Base-by-base conservation (phyloP, 53 echinoderm and acorn worm genomes). In the Antedon mediterranea region DNA sequence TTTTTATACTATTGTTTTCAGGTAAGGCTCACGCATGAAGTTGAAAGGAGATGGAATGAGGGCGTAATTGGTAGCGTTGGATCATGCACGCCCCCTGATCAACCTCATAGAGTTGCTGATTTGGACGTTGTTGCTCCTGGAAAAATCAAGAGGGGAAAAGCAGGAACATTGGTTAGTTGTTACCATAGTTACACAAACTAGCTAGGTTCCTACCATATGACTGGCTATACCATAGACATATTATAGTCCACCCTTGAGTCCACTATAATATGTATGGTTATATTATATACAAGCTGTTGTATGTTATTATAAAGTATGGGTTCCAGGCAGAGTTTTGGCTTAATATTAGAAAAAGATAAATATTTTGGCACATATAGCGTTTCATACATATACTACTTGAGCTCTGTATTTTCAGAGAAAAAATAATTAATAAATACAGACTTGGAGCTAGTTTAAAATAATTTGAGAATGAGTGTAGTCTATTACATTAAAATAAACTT, bases 141-240 rank as follows among this genome's bases (percentile, higher is more conserved):
- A 20, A 90, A 90, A 43, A 93, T 90, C 43, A 93, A 93, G 75
- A 84, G 90, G 78, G 93, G 93, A 30, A 93, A 88, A 79, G 90
- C 83, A 13, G 93, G 93, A 7, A 93, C 93, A 14, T 71, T 85
- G 90, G 93, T 93, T 76, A 71, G 57, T 34, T 43, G 26, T n/a
- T n/a, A n/a, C 31, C n/a, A 70, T 78, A 29, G 4, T 28, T n/a
- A 15, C 23, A 15, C 31, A 32, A 28, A 29, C 23, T 44, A 0
- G 78, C 43, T 30, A 23, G 13, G 15, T 28, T 44, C 28, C 0
- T 20, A 3, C 30, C 3, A n/a, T 28, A 78, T 43, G 31, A 33
- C 30, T 9, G 0, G 32, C 18, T 30, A 18, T 7, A 27, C 76
- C 31, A 11, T 31, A 7, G 8, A 8, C 31, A 32, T 29, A 5